Evolutionary conservation across 2,113 vertebrate species (phyloP).

Genomic region (Megalops atlanticus): DNA sequence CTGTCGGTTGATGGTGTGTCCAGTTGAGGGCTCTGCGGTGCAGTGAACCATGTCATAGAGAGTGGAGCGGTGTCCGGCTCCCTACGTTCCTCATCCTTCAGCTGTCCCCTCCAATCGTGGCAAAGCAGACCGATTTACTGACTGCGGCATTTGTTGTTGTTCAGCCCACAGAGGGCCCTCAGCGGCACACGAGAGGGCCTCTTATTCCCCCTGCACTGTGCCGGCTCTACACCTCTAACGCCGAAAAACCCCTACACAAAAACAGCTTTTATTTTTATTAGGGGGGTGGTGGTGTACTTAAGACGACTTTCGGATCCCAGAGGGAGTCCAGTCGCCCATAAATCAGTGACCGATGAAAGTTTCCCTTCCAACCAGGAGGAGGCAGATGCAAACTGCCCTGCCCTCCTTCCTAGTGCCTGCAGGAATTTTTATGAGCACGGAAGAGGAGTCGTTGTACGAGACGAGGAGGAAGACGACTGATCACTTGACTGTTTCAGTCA

Average conservation of each 20-base stretch:
- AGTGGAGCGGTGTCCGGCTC: neutral
- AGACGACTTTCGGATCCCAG: conserved; percentile 55
- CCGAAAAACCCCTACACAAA: conserved; percentile 57
- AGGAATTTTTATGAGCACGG: conserved; percentile 67
- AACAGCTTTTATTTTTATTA: conserved; percentile 57
- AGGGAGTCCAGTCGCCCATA: conserved; percentile 57
- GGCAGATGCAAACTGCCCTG: conserved; percentile 60
- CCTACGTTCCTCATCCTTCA: neutral
- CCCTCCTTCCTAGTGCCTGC: conserved; percentile 40
- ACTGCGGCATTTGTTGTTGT: conserved; percentile 9
- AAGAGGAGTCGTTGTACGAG: conserved; percentile 43
- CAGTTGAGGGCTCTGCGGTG: too few relatives aligned
- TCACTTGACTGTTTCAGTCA: neutral
- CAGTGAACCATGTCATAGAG: neutral
- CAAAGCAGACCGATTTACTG: neutral
- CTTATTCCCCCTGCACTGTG: conserved; percentile 30
- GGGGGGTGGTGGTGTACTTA: conserved; percentile 50
- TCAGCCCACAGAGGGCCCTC: neutral
- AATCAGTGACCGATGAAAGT: conserved; percentile 72
- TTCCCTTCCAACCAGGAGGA: conserved; percentile 64
- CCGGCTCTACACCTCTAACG: conserved; percentile 65
- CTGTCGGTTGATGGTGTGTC: too few relatives aligned
- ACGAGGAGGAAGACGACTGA: neutral
- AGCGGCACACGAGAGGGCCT: neutral
- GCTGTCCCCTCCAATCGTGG: neutral